Evolutionary conservation across 30 jellyfish, hydroid and myxozoan genomes (phyloP).

Genomic region (Aurelia aurita complex sp. Pacific): DNA sequence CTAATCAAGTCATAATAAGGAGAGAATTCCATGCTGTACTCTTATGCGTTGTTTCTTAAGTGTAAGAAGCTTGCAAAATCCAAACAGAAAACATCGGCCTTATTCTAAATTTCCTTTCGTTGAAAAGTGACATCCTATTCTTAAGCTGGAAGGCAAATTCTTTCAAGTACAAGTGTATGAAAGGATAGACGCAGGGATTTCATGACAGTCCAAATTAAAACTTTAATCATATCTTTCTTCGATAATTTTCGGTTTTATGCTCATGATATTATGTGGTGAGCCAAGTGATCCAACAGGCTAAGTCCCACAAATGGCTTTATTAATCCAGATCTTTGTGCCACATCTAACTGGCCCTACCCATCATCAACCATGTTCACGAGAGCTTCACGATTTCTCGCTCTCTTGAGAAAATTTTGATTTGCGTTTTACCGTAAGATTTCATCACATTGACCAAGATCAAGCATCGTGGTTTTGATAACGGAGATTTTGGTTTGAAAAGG

Average conservation of each 20-base stretch:
- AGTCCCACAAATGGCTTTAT: conserved; percentile 23
- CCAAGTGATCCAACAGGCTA: conserved; percentile 15
- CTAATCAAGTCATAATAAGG: too few species aligned
- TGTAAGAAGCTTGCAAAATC: too few species aligned
- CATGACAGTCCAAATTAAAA: conserved; percentile 4
- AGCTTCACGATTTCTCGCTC: too few species aligned
- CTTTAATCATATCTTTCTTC: conserved; percentile 28
- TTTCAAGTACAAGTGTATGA: conserved; percentile 4
- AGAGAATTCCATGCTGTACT: too few species aligned
- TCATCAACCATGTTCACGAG: conserved; percentile 1
- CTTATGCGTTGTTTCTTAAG: too few species aligned
- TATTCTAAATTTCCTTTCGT: conserved; percentile 21
- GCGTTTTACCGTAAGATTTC: too few species aligned
- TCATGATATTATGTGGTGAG: conserved; percentile 40
- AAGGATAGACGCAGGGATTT: conserved; percentile 16
- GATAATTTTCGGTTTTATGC: background rate
- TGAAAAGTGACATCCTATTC: conserved; percentile 11
- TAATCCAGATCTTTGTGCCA: conserved; percentile 21
- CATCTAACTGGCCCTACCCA: conserved; percentile 37
- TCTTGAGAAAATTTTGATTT: too few species aligned
- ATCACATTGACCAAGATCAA: too few species aligned
- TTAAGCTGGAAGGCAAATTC: conserved; percentile 22
- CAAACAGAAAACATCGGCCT: background rate
- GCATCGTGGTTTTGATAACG: too few species aligned
- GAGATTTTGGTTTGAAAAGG: too few species aligned